These are phyloP conservation scores for Anas bernieri DNA, from an alignment of 2,797 vertebrate genomes.

Conservation along the genomic window DNA sequence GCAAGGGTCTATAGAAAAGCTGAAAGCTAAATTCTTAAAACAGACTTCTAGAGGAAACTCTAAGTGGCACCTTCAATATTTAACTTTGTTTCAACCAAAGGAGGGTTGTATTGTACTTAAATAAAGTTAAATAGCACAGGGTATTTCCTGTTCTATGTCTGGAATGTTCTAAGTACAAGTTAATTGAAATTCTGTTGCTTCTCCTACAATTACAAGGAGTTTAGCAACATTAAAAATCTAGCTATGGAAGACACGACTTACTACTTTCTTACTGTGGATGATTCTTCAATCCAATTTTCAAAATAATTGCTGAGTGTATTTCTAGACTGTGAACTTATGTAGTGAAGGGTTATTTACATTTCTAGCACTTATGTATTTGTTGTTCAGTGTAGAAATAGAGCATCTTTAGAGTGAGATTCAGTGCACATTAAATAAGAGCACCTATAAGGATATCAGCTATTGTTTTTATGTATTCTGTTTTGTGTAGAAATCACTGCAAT, in stretches of 20 bases:
- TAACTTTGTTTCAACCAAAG: neutral
- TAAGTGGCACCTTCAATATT: neutral
- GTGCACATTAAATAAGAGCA: neutral
- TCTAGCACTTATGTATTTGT: neutral
- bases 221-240: neutral
- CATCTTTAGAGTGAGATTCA: neutral
- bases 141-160: neutral
- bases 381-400: neutral
- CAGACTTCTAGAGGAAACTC: neutral
- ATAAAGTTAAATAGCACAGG: no score
- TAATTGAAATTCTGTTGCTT: neutral
- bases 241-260: neutral
- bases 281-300: neutral
- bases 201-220: neutral
- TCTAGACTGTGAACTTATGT: neutral
- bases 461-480: neutral
- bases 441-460: neutral
- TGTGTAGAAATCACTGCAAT: neutral
- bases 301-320: neutral
- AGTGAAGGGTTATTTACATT: neutral
- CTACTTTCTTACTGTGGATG: neutral
- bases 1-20: neutral
- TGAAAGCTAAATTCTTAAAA: neutral
- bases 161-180: neutral
- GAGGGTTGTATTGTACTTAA: neutral